Percentiles rank a stretch among this genome's conserved stretches.
phyloP scores from a whole-genome alignment of 1,140 invertebrate genomes.

The roundworm (Caenorhabditis elegans) region DNA sequence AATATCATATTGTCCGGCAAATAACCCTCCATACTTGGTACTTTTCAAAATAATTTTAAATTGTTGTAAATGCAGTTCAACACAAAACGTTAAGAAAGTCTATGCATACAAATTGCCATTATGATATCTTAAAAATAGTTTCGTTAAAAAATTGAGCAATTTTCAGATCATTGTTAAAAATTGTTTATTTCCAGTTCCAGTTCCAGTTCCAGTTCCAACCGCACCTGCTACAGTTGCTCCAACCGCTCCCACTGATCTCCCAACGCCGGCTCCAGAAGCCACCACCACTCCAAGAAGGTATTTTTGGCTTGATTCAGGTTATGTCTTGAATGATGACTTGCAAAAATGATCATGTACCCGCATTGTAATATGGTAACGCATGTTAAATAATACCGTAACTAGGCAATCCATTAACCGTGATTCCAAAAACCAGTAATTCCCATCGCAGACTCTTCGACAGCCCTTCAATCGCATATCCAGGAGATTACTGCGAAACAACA shows the following conservation, averaged over 20 bases:
- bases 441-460: conserved; percentile 30
- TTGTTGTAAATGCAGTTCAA: too few relatives aligned
- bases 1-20: too few relatives aligned
- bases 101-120: too few relatives aligned
- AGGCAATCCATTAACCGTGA: background rate
- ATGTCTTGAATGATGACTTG: background rate
- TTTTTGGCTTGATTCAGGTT: conserved; percentile 9
- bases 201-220: background rate
- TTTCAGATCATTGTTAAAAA: too few relatives aligned
- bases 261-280: background rate
- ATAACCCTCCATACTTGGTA: too few relatives aligned
- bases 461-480: conserved; percentile 6
- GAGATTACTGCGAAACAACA: conserved; percentile 24
- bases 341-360: background rate
- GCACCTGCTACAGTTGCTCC: background rate
- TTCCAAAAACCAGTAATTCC: background rate
- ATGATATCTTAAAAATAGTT: too few relatives aligned
- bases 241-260: background rate
- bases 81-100: too few relatives aligned
- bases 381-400: background rate
- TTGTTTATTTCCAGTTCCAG: background rate
- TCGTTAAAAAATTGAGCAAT: too few relatives aligned
- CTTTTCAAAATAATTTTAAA: too few relatives aligned
- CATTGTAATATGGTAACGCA: conserved; percentile 25
- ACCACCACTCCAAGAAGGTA: conserved; percentile 6